Base-by-base conservation (phyloP, 2,888 invertebrate species). In the Xestia xanthographa region DNA sequence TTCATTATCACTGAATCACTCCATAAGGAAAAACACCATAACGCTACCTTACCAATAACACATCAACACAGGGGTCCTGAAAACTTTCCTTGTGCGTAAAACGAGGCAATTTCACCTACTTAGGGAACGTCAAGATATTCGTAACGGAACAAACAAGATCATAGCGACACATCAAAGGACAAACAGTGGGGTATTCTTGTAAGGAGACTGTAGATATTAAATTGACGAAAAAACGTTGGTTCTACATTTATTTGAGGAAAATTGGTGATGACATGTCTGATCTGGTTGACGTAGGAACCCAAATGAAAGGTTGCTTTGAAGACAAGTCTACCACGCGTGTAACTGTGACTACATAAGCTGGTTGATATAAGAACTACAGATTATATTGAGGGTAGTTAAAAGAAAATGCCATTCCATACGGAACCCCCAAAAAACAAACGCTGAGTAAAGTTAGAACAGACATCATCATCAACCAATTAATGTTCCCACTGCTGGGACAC, bases 111-210 rank as follows among this genome's bases (percentile, higher is more conserved):
- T 80, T 68, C 65, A 74, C 48, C 68, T 79, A 83, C 83, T 87
- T 85, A 79, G 63, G 29, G 17, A 65, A 68, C 43, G 66, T 76
- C 77, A 72, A 67, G 45, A 86, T 79, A 88, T 80, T 83, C 85
- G 79, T 66, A 77, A 83, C 83, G 85, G 87, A 88, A 87, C 85
- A 87, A 87, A 88, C 80, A 87, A 76, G 83, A 86, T 85, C 85
- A 76, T 66, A 43, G 17, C 73, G 73, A n/a, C 26, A 85, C 78
- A 80, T 87, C 88, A 88, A 87, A 85, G 88, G 60, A 66, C 69
- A 65, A 34, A 68, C 60, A 63, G 50, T 11, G 29, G 60, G 43
- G 50, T 26, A 5, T 22, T 50, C 17, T 14, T 79, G 3, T 14
- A 14, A 38, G 6, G 60, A 79, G 50, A 38, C 26, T 12, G 80